These are phyloP conservation scores for Orgyia antiqua DNA, from an alignment of 2,888 invertebrate genomes.

Conservation along the genomic window DNA sequence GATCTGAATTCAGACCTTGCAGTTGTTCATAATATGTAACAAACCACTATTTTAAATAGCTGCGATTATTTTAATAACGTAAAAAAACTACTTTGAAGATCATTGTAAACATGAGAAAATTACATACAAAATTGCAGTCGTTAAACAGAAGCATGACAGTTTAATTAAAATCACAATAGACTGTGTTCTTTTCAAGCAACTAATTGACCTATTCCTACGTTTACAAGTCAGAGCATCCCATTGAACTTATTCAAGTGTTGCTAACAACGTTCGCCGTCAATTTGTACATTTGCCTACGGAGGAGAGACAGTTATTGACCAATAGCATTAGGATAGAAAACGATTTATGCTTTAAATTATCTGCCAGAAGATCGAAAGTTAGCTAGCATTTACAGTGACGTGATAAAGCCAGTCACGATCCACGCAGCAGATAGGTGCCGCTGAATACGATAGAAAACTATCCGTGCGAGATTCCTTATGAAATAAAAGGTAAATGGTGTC, in stretches of 20 bases:
- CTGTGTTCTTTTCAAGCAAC: background rate
- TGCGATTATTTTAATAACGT: constrained; percentile 3
- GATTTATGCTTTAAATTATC: constrained; percentile 16
- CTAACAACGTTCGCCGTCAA: constrained; percentile 16
- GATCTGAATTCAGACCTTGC: constrained; percentile 14
- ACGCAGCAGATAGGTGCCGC: constrained; percentile 23
- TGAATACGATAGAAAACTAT: constrained; percentile 45
- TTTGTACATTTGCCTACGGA: constrained; percentile 17
- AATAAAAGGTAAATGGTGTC: constrained; percentile 52
- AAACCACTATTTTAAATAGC: constrained; percentile 13
- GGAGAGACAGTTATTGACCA: constrained; percentile 23
- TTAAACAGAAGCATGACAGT: background rate
- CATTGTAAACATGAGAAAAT: background rate
- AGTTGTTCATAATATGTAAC: constrained; percentile 12
- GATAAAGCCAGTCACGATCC: constrained; percentile 36
- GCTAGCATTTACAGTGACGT: constrained; percentile 11
- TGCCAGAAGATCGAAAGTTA: constrained; percentile 21
- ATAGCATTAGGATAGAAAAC: constrained; percentile 6
- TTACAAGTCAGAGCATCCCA: constrained; percentile 17
- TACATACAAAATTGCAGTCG: background rate
- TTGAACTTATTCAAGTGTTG: constrained; percentile 42
- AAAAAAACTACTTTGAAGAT: background rate
- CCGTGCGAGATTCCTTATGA: constrained; percentile 53
- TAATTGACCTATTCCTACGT: constrained; percentile 19
- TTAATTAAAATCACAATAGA: background rate